A percentile compares a stretch with the other conserved stretches of the same genome.
phyloP scores from a whole-genome alignment of 2,113 vertebrate genomes.

The Lagenorhynchus albirostris region DNA sequence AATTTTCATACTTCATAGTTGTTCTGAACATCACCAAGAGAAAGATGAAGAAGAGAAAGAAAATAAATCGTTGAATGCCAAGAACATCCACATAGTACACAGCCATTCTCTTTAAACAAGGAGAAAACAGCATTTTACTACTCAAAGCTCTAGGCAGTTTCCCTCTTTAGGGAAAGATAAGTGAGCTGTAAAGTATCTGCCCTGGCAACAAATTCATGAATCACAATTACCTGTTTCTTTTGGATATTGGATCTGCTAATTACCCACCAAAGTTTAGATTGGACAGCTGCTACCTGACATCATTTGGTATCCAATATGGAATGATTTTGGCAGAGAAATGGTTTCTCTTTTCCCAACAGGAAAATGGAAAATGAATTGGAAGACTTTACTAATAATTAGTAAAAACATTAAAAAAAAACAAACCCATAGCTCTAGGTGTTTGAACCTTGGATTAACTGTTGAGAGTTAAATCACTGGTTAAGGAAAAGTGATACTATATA shows the following conservation, averaged over 20 bases:
- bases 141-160: conserved; percentile 70
- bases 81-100: conserved; percentile 78
- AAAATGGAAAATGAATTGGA: conserved; percentile 78
- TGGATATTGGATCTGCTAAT: conserved; percentile 80
- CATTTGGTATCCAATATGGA: conserved; percentile 73
- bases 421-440: conserved; percentile 43
- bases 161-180: conserved; percentile 78
- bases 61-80: conserved; percentile 66
- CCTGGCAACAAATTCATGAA: conserved; percentile 79
- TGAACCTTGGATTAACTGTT: conserved; percentile 49
- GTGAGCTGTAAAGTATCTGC: conserved; percentile 71
- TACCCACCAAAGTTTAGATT: conserved; percentile 79
- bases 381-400: conserved; percentile 67
- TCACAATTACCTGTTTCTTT: conserved; percentile 82
- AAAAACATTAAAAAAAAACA: conserved; percentile 48
- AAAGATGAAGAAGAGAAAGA: conserved; percentile 72
- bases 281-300: conserved; percentile 84
- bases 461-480: conserved; percentile 50
- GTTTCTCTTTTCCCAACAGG: conserved; percentile 69
- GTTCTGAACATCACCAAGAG: conserved; percentile 76
- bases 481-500: background rate
- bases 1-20: conserved; percentile 73
- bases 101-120: conserved; percentile 75
- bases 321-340: conserved; percentile 76
- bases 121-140: conserved; percentile 76